Evolutionary conservation across 2,797 vertebrate genomes (phyloP), one percentile per base, ranked within the genome.

Genomic region (Poeciliopsis gracilis): DNA sequence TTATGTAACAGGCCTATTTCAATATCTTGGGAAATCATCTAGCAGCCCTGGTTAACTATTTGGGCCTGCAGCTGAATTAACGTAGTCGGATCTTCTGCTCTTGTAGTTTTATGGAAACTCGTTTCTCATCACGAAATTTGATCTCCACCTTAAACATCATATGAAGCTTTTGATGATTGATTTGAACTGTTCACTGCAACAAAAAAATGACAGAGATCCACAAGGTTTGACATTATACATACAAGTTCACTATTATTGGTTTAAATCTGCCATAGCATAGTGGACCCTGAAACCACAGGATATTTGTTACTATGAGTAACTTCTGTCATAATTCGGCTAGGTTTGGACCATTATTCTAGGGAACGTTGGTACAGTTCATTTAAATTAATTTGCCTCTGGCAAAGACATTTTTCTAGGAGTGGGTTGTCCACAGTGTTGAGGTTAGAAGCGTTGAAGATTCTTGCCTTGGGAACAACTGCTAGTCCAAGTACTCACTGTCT

Each of bases 21-120:
- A 83, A 88, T 88, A 90, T 92, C 94, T 79, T 88, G 95, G 95
- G 95, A 96, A 96, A 96, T 95, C 88, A 93, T 88, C 82, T 82
- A 80, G 47, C 86, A 85, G 92, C 77, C 88, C 77, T 88, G 82
- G 86, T 94, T 93, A 89, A 92, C 90, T 84, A 93, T 94, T 88
- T 93, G 82, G 87, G 87, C 76, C 90, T 93, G 76, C 82, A 84
- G 82, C 78, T 61, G 43, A 89, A 79, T 82, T 72, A 86, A 76
- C 73, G 75, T 75, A 41, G 61, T 78, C 30, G n/a, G 74, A 82
- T 63, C 70, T 77, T 45, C 41, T 83, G 61, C 82, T 77, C 47
- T 84, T 16, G 67, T 88, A 70, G 88, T 88, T 86, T 83, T 80
- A 71, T 73, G 69, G 25, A 70, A 53, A 70, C 51, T 70, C 70